Base-by-base conservation (phyloP, 2,797 vertebrate species). In the Pantherophis vulpinus region DNA sequence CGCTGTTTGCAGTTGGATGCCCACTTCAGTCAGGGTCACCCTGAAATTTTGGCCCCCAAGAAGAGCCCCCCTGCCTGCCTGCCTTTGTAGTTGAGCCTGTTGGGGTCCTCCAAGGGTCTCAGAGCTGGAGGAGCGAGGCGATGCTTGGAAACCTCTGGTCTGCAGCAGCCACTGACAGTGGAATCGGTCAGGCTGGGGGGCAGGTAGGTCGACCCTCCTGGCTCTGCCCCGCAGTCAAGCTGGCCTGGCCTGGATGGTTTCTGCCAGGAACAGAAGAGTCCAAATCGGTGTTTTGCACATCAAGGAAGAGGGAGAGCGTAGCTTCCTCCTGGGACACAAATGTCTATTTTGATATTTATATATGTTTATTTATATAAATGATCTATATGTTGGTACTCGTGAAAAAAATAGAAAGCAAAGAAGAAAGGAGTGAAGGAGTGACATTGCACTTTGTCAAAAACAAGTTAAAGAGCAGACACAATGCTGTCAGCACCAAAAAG, bases 291-390 rank as follows among this genome's bases (percentile, higher is more conserved):
- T 70, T 20, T 13, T 42, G 27, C 7, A 79, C 18, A n/a, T n/a
- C 1, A 3, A n/a, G 70, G 25, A 60, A 55, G 56, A 83, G 58
- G 70, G 51, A 37, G 55, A 47, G 37, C n/a, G 7, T 20, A 12
- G 0, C 13, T 29, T 61, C 86, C 86, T 88, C 90, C 55, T 5
- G 14, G n/a, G 66, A 88, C 29, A 61, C 16, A 91, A 83, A 55
- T 55, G 27, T 93, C 90, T 91, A 86, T 91, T 86, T 18, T 91
- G 79, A 61, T 91, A 93, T 93, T 88, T 59, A 59, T 42, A 91
- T 59, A 54, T 25, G 86, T 42, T 87, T 93, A 93, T 93, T 93
- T 93, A 93, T 93, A 91, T 66, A 89, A 91, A 91, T 25, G 60
- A 91, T 55, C 87, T 88, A 89, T 88, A 83, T 60, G 83, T 91